These are phyloP conservation scores for Anas flavirostris DNA, from an alignment of 2,797 vertebrate species.

Conservation along the genomic window DNA sequence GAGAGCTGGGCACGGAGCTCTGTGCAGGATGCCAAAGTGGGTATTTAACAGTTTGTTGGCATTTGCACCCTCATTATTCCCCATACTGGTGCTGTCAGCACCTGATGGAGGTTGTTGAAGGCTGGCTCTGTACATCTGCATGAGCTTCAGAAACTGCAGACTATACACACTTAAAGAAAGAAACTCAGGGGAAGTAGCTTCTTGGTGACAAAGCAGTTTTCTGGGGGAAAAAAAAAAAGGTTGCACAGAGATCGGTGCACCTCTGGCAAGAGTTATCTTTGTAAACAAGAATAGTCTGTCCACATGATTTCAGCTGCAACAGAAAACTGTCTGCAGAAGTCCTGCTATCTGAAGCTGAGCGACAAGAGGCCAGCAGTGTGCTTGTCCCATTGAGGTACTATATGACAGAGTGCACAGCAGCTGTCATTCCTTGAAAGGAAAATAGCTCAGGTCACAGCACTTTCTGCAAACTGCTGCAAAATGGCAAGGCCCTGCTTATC, in stretches of 20 bases:
- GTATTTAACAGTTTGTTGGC: background rate
- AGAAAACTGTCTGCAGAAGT: background rate
- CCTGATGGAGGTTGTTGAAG: background rate
- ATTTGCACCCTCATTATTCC: background rate
- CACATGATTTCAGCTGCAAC: background rate
- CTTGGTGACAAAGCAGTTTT: background rate
- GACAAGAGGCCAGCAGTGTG: background rate
- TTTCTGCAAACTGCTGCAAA: background rate
- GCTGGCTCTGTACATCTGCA: background rate
- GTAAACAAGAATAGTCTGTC: background rate
- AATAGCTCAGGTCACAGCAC: background rate
- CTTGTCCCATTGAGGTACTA: background rate
- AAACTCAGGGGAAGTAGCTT: background rate
- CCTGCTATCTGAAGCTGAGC: background rate
- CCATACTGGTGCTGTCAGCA: background rate
- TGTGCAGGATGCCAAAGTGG: background rate
- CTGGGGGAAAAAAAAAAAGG: background rate
- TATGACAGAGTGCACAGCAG: background rate
- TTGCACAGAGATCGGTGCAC: fast-evolving
- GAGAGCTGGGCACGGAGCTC: background rate
- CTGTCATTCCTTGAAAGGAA: background rate
- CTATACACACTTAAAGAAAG: background rate
- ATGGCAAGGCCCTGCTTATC: background rate
- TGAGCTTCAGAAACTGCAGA: background rate
- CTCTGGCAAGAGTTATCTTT: background rate